Evolutionary conservation across 1,140 invertebrate genomes (phyloP).

Genomic region (Patella vulgata): DNA sequence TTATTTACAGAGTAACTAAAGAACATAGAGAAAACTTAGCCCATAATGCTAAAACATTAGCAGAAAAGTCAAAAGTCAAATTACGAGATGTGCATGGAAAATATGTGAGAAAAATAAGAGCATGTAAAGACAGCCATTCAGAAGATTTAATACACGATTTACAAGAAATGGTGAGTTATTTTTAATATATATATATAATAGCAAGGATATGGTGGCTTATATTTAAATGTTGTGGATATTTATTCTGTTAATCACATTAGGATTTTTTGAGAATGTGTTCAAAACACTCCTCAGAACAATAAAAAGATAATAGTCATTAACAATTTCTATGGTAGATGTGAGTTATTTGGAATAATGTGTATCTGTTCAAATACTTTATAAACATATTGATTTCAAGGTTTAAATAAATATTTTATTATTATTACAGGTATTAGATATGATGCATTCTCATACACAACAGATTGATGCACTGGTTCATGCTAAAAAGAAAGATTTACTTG

Average conservation of each 20-base stretch:
- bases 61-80: constrained; percentile 80
- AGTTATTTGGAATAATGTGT: too few species aligned
- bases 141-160: constrained; percentile 31
- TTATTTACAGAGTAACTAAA: constrained; percentile 80
- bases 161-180: constrained; percentile 32
- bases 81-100: constrained; percentile 84
- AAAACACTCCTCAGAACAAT: too few species aligned
- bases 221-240: background rate
- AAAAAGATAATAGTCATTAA: too few species aligned
- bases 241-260: too few species aligned
- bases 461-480: constrained; percentile 27
- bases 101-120: constrained; percentile 58
- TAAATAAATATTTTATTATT: too few species aligned
- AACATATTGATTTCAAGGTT: too few species aligned
- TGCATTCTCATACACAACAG: constrained; percentile 23
- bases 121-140: constrained; percentile 27
- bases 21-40: constrained; percentile 88
- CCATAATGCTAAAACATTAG: constrained; percentile 87
- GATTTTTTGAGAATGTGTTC: too few species aligned
- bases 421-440: constrained; percentile 28
- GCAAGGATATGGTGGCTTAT: background rate
- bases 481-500: constrained; percentile 39
- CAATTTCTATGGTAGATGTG: too few species aligned
- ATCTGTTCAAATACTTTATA: too few species aligned
- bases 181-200: background rate